Evolutionary conservation across 2,888 invertebrate species (phyloP), one percentile per base, ranked within the genome.

Genomic region (Chrysolina oricalcia): DNA sequence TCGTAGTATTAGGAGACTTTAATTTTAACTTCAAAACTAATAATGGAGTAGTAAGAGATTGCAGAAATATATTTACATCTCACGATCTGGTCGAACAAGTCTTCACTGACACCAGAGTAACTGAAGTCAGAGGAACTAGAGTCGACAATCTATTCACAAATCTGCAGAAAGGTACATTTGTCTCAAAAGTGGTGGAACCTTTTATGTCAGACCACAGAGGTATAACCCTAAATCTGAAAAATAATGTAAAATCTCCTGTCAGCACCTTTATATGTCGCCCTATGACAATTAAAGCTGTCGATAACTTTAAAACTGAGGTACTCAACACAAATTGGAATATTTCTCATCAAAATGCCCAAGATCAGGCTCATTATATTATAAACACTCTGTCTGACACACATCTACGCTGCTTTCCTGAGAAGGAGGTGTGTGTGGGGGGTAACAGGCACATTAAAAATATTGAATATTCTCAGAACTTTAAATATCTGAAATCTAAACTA

Each of bases 301-400:
- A 63, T 41, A 35, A 35, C 35, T 35, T 35, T 35, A 35, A 35
- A 35, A 35, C 35, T 35, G 35, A 35, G 35, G 35, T 63, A 17
- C n/a, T 63, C n/a, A 63, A 63, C 15, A 35, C 63, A 63, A 63
- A 63, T 23, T 63, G 63, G 63, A 63, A 63, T 63, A 3, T 35
- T 63, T 63, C 63, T 63, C 41, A 41, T 63, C 40, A 35, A 9
- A 63, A 40, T 41, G 63, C 40, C 5, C 63, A 63, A 63, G 63
- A 63, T 19, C 63, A 63, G 63, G 63, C 35, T 63, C 23, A 63
- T 8, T 63, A 63, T 63, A 63, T 63, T n/a, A 35, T 40, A 63
- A 63, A 63, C 9, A 63, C 40, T 40, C 63, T 35, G 35, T 63
- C 63, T 40, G 35, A 63, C 11, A 63, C 15, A 40, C 40, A 40